These are phyloP conservation scores for Microcebus ravelobensis DNA, from an alignment of 2,113 vertebrate species.

Conservation along the genomic window DNA sequence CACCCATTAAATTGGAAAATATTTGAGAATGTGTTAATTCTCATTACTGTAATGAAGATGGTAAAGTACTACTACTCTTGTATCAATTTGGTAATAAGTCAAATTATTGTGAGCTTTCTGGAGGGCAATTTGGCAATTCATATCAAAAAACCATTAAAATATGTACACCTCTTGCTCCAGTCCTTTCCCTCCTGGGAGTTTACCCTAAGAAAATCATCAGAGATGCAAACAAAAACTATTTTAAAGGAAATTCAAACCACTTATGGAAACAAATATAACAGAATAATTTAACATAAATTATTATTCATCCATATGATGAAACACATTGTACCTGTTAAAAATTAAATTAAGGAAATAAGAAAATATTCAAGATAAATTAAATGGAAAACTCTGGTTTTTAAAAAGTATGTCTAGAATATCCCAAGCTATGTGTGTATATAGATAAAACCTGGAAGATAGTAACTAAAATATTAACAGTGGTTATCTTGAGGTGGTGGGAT, in stretches of 20 bases:
- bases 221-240: constrained; percentile 4
- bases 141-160: constrained; percentile 39
- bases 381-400: neutral
- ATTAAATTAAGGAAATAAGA: neutral
- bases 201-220: constrained; percentile 25
- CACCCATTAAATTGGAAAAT: constrained; percentile 56
- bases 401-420: neutral
- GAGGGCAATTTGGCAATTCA: constrained; percentile 12
- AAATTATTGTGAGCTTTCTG: constrained; percentile 60
- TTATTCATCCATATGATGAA: neutral
- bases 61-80: constrained; percentile 23
- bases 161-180: neutral
- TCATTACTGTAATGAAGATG: constrained; percentile 43
- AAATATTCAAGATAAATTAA: constrained; percentile 39
- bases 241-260: neutral
- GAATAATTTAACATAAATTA: neutral
- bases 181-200: constrained; percentile 14
- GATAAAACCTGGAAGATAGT: neutral
- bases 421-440: neutral
- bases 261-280: neutral
- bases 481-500: neutral
- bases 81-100: constrained; percentile 29
- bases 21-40: constrained; percentile 61
- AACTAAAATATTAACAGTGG: neutral
- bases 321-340: neutral